A percentile compares a stretch with the other conserved stretches of the same genome.
Evolutionary conservation across 2,888 invertebrate species (phyloP).

Genomic region (Mythimna loreyi): DNA sequence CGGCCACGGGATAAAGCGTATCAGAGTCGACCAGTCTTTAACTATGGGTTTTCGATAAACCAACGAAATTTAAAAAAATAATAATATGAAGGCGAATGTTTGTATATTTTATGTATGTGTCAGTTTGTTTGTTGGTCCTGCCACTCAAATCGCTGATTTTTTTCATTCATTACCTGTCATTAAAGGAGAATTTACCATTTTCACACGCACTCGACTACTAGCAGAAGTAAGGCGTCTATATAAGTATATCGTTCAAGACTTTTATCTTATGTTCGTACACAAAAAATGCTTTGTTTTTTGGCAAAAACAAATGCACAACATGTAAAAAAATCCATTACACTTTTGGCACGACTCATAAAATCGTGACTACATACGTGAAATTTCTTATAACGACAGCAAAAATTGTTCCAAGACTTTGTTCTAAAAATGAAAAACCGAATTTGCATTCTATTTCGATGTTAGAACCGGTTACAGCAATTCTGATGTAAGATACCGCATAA

Average conservation of each 20-base stretch:
- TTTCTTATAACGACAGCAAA: conserved; percentile 14
- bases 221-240: no score
- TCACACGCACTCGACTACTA: no score
- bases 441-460: conserved; percentile 34
- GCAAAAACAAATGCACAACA: not conserved
- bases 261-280: no score
- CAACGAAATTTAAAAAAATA: not conserved
- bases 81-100: no score
- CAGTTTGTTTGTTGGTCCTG: no score
- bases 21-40: conserved; percentile 43
- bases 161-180: no score
- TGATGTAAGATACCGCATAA: conserved; percentile 42
- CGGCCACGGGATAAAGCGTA: conserved; percentile 56
- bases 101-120: no score
- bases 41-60: conserved; percentile 47
- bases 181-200: no score
- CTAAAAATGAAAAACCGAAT: conserved; percentile 33
- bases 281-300: no score
- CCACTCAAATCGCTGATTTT: no score
- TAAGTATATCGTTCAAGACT: no score
- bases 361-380: not conserved
- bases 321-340: not conserved
- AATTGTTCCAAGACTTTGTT: conserved; percentile 21
- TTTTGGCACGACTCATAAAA: conserved; percentile 14
- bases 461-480: conserved; percentile 43